Percentiles rank a stretch among this genome's conserved stretches.
phyloP scores from a whole-genome alignment of 2,888 invertebrate species.

The Idaea aversata region DNA sequence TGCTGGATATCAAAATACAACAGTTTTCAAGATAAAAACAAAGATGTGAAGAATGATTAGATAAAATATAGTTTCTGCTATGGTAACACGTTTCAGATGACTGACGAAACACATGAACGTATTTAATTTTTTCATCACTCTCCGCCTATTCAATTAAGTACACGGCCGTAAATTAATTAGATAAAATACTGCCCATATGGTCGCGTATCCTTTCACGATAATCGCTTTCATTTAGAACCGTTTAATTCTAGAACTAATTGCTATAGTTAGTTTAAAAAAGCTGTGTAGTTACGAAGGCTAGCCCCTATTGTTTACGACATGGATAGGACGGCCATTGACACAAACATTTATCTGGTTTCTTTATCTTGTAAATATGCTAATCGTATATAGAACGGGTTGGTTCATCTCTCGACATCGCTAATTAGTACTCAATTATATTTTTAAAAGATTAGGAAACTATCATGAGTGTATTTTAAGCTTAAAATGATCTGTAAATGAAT shows the following conservation, averaged over 20 bases:
- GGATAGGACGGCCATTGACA: conserved; percentile 21
- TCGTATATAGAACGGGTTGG: conserved; percentile 4
- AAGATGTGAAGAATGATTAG: neutral
- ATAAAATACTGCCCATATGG: neutral
- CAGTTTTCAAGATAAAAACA: neutral
- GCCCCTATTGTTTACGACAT: conserved; percentile 2
- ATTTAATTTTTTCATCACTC: neutral
- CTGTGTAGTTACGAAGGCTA: neutral
- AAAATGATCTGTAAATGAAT: neutral
- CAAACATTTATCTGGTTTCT: conserved; percentile 25
- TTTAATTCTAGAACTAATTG: neutral
- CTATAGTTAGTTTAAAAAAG: neutral
- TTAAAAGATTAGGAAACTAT: neutral
- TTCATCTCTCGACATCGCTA: neutral
- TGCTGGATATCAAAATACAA: neutral
- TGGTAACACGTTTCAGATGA: neutral
- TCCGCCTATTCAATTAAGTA: neutral
- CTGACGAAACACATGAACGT: neutral
- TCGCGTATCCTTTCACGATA: neutral
- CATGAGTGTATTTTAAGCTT: neutral
- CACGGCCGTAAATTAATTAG: neutral
- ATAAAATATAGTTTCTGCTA: neutral
- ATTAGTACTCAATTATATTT: neutral
- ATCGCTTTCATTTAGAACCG: neutral
- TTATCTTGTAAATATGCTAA: conserved; percentile 20